Percentiles rank a stretch among this genome's conserved stretches.
Evolutionary conservation across 2,888 invertebrate species (phyloP).

Genomic region (Drosophila lacicola): DNA sequence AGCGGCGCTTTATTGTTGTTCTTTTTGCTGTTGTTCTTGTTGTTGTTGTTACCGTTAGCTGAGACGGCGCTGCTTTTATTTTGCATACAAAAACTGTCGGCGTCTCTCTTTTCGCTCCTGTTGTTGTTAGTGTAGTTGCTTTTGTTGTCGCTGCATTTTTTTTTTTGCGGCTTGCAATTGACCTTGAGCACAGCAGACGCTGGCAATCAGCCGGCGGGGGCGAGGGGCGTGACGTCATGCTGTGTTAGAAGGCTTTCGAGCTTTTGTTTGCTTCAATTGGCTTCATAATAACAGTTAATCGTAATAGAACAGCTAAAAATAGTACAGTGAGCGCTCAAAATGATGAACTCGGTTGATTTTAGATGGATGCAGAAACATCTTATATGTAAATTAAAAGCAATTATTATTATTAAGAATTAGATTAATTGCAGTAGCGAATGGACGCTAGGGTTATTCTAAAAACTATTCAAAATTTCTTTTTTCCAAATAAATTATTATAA

Average conservation of each 20-base stretch:
- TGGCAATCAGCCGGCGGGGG: conserved; percentile 10
- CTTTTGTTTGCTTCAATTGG: conserved; percentile 1
- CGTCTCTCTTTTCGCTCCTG: conserved; percentile 22
- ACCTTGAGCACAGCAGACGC: conserved; percentile 41
- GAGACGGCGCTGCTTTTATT: conserved; percentile 63
- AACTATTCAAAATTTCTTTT: too few relatives aligned
- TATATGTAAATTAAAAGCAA: too few relatives aligned
- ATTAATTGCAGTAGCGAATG: too few relatives aligned
- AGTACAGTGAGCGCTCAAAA: not conserved
- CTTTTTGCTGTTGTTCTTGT: conserved; percentile 14
- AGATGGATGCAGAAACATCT: too few relatives aligned
- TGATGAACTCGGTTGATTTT: too few relatives aligned
- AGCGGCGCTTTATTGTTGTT: conserved; percentile 24
- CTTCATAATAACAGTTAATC: not conserved
- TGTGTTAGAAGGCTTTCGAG: conserved; percentile 10
- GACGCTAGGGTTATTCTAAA: too few relatives aligned
- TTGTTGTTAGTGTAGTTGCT: conserved; percentile 15
- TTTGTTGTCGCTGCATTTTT: conserved; percentile 22
- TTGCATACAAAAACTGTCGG: conserved; percentile 76
- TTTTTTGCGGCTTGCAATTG: conserved; percentile 27
- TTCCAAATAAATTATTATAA: too few relatives aligned
- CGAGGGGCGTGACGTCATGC: conserved; percentile 8
- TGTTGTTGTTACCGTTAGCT: conserved; percentile 21
- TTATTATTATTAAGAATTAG: too few relatives aligned
- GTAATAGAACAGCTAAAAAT: not conserved